Evolutionary conservation across 2,888 invertebrate genomes (phyloP).

Genomic region (Drosophila rellima): DNA sequence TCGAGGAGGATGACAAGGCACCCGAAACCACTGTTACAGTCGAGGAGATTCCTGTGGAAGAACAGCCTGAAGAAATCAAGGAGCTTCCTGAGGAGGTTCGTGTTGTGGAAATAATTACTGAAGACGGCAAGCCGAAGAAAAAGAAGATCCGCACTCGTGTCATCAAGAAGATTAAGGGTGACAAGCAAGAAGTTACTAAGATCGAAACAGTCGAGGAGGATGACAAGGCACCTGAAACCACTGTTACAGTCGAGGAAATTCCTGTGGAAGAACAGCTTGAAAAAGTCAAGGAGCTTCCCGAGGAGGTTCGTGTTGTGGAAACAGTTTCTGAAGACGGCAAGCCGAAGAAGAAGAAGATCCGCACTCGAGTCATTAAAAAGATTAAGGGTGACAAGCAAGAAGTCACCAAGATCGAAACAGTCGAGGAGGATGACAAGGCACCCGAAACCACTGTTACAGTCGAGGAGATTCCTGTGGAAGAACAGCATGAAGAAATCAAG

Average conservation of each 20-base stretch:
- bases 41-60: conserved; percentile 16
- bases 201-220: conserved; percentile 24
- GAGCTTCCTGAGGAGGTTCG: conserved; percentile 17
- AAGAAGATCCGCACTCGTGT: conserved; percentile 27
- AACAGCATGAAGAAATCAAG: not conserved
- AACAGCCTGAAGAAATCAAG: too few species aligned
- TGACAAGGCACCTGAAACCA: conserved; percentile 16
- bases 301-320: too few species aligned
- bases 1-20: conserved; percentile 23
- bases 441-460: conserved; percentile 26
- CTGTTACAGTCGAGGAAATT: conserved; percentile 10
- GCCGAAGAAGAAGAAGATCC: too few species aligned
- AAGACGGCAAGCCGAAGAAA: conserved; percentile 18
- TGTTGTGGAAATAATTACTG: conserved; percentile 12
- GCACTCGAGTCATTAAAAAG: too few species aligned
- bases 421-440: too few species aligned
- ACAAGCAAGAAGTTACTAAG: conserved; percentile 20
- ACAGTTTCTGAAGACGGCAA: too few species aligned
- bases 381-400: too few species aligned
- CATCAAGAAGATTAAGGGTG: conserved; percentile 27
- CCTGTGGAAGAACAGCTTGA: conserved; percentile 17
- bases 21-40: conserved; percentile 19
- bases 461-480: conserved; percentile 1
- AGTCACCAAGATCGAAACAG: too few species aligned
- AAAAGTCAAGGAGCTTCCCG: too few species aligned